phyloP scores from a whole-genome alignment of 2,113 vertebrate genomes.

The Pithys albifrons region DNA sequence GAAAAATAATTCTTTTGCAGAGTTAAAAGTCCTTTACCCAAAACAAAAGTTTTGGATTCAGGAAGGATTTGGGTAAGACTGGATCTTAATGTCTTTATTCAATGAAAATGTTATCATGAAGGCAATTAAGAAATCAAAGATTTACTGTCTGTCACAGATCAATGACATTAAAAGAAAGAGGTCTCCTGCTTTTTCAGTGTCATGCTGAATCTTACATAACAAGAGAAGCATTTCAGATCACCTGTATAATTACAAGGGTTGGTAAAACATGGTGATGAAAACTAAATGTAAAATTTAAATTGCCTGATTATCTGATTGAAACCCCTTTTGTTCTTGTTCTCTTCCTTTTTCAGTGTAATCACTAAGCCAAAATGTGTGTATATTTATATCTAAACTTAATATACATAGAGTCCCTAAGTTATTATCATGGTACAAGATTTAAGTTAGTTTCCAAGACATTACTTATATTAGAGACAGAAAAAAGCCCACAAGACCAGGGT shows the following conservation, averaged over 20 bases:
- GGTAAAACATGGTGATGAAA: background rate
- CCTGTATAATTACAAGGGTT: background rate
- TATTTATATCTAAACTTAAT: background rate
- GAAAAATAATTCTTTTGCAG: background rate
- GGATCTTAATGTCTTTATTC: background rate
- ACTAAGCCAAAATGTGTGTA: background rate
- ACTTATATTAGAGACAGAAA: background rate
- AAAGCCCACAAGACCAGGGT: conserved; percentile 67
- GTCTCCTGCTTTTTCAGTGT: background rate
- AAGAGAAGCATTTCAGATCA: background rate
- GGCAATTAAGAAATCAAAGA: background rate
- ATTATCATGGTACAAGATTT: background rate
- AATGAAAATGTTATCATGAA: background rate
- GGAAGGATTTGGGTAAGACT: background rate
- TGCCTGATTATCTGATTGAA: background rate
- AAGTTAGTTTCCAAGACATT: conserved; percentile 16
- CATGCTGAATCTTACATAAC: background rate
- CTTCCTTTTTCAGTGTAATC: background rate
- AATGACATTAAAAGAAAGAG: background rate
- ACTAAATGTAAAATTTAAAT: background rate
- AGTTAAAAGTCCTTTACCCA: background rate
- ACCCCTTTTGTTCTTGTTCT: background rate
- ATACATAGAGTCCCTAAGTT: background rate
- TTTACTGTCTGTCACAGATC: background rate
- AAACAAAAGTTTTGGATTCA: background rate